Conservation (phyloP, 2,888 invertebrate genomes). For the Caenorhabditis becei region DNA sequence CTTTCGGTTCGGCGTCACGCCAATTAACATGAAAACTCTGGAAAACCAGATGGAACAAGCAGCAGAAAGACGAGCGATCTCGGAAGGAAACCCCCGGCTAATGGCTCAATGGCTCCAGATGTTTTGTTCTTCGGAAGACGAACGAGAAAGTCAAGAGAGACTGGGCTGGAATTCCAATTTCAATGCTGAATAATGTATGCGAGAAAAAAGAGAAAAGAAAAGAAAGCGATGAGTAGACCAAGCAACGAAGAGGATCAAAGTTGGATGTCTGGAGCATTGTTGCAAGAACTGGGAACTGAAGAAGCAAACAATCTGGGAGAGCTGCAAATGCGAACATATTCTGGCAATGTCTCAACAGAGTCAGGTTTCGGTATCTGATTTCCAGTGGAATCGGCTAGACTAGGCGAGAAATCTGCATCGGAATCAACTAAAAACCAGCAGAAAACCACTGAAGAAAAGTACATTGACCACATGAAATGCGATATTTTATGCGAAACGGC, state of each 20-base stretch:
- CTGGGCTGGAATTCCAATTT: constrained; percentile 31
- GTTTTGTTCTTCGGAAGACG: constrained; percentile 28
- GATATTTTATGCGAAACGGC: constrained; percentile 45
- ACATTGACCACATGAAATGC: constrained; percentile 49
- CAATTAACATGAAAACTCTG: constrained; percentile 47
- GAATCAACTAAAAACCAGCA: background rate
- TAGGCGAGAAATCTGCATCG: too few relatives aligned
- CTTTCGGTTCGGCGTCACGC: constrained; percentile 36
- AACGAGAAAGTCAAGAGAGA: background rate
- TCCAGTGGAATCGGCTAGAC: too few relatives aligned
- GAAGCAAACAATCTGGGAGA: background rate
- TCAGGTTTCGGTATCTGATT: too few relatives aligned
- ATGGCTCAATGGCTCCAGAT: constrained; percentile 32
- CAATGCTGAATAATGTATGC: constrained; percentile 31
- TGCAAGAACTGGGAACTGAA: background rate
- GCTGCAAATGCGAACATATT: too few relatives aligned
- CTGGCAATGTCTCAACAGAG: too few relatives aligned
- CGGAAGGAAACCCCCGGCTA: constrained; percentile 22
- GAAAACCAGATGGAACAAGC: constrained; percentile 41
- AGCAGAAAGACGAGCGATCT: background rate
- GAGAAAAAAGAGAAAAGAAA: background rate
- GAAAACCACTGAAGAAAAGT: constrained; percentile 26
- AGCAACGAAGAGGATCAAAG: background rate
- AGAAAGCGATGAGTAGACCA: background rate
- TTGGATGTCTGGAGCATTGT: background rate